Evolutionary conservation across 2,888 invertebrate species (phyloP), one percentile per base, ranked within the genome.

Genomic region (Arrhopalites spinosus): DNA sequence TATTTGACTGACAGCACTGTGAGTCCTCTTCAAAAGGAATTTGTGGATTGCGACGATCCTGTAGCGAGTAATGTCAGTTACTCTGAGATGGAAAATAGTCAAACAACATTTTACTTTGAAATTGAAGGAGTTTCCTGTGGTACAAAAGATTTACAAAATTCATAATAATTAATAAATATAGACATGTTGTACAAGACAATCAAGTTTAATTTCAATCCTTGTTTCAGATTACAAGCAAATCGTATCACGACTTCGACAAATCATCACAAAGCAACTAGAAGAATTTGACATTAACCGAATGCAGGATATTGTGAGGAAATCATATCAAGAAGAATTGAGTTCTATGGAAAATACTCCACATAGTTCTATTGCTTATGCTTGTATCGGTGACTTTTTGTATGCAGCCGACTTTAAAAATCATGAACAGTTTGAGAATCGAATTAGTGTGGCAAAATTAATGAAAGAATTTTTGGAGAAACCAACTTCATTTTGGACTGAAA

Each of bases 1-100:
- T 96, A 95, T 86, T 86, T 96, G 74, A 92, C 93, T 15, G 93
- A 94, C 83, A 93, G 93, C n/a, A 90, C 95, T 11, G 91, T 93
- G 20, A 92, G 94, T 78, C 95, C 95, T 15, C 87, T 96, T 72
- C 93, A 94, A 84, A 89, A 90, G 83, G 90, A 91, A 83, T 92
- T 95, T 85, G 92, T 95, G 1, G 94, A 95, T 86, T 88, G 90
- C 71, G 90, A 91, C 67, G 92, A 94, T 84, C 93, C 94, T 0
- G 89, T 89, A 81, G 94, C 94, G 27, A 93, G 93, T 83, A 89
- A 50, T 50, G 50, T 50, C 3, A 20, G 50, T 20, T 27, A 27
- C 59, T 90, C 89, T 77, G 84, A 92, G 66, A 88, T 89, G 27
- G 93, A 94, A 85, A 94, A 94, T 86, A 88, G 91, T 0, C 90